Evolutionary conservation across 2,888 invertebrate genomes (phyloP).

Genomic region (Villa cingulata): DNA sequence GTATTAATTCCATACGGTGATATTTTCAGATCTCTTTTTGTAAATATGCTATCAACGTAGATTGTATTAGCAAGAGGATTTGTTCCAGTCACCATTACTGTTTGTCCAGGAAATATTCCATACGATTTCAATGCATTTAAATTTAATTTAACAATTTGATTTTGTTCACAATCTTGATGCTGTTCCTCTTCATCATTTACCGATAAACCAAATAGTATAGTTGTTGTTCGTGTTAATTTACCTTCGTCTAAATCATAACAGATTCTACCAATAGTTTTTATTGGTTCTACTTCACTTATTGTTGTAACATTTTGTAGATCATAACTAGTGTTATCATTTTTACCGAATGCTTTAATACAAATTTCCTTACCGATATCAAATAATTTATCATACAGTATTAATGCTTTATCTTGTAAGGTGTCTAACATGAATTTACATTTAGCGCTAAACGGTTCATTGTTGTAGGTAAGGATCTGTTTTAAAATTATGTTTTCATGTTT

Average conservation of each 20-base stretch:
- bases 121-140: constrained; percentile 37
- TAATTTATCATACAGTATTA: constrained; percentile 28
- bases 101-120: constrained; percentile 34
- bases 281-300: constrained; percentile 22
- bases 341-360: constrained; percentile 27
- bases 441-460: constrained; percentile 32
- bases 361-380: constrained; percentile 27
- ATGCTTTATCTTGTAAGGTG: constrained; percentile 25
- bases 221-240: constrained; percentile 54
- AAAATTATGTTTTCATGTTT: constrained; percentile 28
- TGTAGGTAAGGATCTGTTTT: constrained; percentile 39
- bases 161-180: constrained; percentile 36
- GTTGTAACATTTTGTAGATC: constrained; percentile 29
- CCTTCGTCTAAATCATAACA: constrained; percentile 57
- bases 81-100: constrained; percentile 55
- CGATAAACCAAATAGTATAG: constrained; percentile 50
- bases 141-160: constrained; percentile 38
- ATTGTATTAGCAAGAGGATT: constrained; percentile 58
- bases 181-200: background rate
- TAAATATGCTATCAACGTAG: constrained; percentile 49
- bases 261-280: constrained; percentile 51
- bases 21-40: constrained; percentile 39
- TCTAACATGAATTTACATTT: constrained; percentile 38
- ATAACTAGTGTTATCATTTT: constrained; percentile 17
- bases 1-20: constrained; percentile 38